Evolutionary conservation across 2,888 invertebrate species (phyloP).

Genomic region (Chloroclystis v-ata): DNA sequence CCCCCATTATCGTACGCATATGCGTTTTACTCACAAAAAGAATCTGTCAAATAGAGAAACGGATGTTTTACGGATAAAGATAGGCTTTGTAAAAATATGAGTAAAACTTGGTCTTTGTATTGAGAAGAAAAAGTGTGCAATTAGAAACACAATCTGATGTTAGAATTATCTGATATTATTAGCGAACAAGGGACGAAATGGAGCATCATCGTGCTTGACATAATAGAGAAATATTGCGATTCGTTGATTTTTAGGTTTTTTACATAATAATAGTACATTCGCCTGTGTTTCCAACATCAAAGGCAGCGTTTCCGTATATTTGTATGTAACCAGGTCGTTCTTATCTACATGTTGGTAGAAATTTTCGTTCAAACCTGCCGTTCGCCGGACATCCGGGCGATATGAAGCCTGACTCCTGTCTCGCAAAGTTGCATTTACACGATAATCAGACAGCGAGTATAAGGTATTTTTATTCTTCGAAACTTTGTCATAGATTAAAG

Average conservation of each 20-base stretch:
- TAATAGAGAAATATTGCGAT: too few species aligned
- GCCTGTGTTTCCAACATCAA: background rate
- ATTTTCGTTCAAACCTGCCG: slow-evolving; percentile 40
- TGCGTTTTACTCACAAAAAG: slow-evolving; percentile 5
- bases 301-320: slow-evolving; percentile 9
- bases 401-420: slow-evolving; percentile 31
- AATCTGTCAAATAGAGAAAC: background rate
- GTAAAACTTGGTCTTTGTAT: too few species aligned
- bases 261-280: background rate
- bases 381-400: slow-evolving; percentile 41
- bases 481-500: too few species aligned
- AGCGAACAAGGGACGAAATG: too few species aligned
- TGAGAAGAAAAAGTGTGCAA: too few species aligned
- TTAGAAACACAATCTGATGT: too few species aligned
- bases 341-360: slow-evolving; percentile 38
- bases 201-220: too few species aligned
- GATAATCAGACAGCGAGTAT: background rate
- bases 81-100: background rate
- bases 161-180: too few species aligned
- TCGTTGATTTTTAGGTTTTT: too few species aligned
- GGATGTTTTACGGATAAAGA: background rate
- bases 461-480: background rate
- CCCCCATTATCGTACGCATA: slow-evolving; percentile 10
- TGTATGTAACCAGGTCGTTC: slow-evolving; percentile 31
- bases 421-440: background rate